Percentiles rank a stretch among this genome's conserved stretches.
Conservation (phyloP, 1,140 invertebrate genomes). For the Dinoponera quadriceps region DNA sequence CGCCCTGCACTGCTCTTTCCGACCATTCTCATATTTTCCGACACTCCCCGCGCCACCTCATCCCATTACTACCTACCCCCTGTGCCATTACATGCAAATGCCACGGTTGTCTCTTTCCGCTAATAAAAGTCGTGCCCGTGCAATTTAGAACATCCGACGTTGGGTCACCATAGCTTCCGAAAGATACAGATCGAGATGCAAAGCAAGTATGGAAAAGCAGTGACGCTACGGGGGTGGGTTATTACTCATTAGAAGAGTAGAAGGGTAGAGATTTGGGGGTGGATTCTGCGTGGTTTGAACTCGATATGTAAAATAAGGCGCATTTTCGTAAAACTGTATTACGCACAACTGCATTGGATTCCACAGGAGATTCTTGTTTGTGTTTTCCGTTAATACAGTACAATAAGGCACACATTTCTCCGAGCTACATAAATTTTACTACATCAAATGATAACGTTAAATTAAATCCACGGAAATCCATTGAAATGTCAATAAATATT, state of each 20-base stretch:
- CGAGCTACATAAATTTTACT: too few species aligned
- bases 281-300: slow-evolving; percentile 7
- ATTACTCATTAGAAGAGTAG: slow-evolving; percentile 67
- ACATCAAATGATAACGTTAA: too few species aligned
- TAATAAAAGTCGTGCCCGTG: slow-evolving; percentile 81
- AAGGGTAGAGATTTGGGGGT: background rate
- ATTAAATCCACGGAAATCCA: too few species aligned
- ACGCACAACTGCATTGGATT: too few species aligned
- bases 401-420: too few species aligned
- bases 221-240: slow-evolving; percentile 54
- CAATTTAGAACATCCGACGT: slow-evolving; percentile 78
- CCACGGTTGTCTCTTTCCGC: slow-evolving; percentile 81
- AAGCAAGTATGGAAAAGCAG: slow-evolving; percentile 46
- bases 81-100: slow-evolving; percentile 85
- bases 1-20: slow-evolving; percentile 59
- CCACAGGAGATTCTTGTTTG: too few species aligned
- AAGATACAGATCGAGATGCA: slow-evolving; percentile 61
- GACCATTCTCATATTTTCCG: slow-evolving; percentile 67
- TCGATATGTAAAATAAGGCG: background rate
- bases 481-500: too few species aligned
- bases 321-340: too few species aligned
- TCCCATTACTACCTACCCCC: slow-evolving; percentile 71
- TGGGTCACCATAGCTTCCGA: slow-evolving; percentile 65
- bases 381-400: too few species aligned
- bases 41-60: slow-evolving; percentile 72